Percentiles rank a stretch among this genome's conserved stretches.
Evolutionary conservation across 1,140 invertebrate genomes (phyloP).

Genomic region (Drosophila ogumai): DNA sequence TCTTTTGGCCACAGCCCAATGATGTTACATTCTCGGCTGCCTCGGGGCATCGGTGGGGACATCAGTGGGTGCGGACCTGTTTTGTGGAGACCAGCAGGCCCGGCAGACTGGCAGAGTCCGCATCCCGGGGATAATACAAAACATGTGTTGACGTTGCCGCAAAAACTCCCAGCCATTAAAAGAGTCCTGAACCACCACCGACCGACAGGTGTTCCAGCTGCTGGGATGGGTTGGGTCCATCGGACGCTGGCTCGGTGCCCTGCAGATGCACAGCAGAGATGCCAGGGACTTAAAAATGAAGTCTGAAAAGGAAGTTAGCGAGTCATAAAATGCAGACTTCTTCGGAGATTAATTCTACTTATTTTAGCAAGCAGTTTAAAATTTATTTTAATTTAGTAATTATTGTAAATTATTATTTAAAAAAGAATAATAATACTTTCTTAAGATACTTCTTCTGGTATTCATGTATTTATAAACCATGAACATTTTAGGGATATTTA

Average conservation of each 20-base stretch:
- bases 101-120: constrained; percentile 22
- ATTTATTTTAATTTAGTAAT: neutral
- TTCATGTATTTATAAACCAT: too few relatives aligned
- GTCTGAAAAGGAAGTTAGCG: neutral
- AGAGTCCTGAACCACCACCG: constrained; percentile 20
- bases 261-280: constrained; percentile 32
- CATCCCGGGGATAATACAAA: constrained; percentile 52
- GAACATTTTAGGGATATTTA: too few relatives aligned
- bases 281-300: constrained; percentile 7
- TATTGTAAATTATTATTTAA: too few relatives aligned
- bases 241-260: neutral
- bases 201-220: constrained; percentile 40
- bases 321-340: neutral
- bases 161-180: constrained; percentile 45
- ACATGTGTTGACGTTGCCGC: constrained; percentile 75
- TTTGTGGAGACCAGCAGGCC: constrained; percentile 12
- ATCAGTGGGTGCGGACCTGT: constrained; percentile 12
- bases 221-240: constrained; percentile 18
- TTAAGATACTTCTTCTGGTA: too few relatives aligned
- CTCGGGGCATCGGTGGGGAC: constrained; percentile 24
- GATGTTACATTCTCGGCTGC: constrained; percentile 31
- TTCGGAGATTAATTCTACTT: neutral
- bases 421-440: too few relatives aligned
- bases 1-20: constrained; percentile 36
- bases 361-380: neutral